A percentile compares a stretch with the other conserved stretches of the same genome.
Conservation (phyloP, 2,888 invertebrate species). For the Drosophila testacea region DNA sequence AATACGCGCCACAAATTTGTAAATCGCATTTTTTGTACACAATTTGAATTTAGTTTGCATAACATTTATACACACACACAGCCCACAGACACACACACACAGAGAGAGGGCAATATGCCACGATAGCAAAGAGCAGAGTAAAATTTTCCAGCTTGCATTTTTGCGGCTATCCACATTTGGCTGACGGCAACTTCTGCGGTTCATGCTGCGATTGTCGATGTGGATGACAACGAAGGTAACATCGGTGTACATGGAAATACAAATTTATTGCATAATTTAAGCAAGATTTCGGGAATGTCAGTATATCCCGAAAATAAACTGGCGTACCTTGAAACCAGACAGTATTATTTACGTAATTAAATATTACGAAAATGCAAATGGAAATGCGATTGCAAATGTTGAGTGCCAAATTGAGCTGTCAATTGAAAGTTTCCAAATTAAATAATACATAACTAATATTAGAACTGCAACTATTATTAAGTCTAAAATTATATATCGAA, state of each 20-base stretch:
- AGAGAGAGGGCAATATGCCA: slow-evolving; percentile 8
- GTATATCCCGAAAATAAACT: slow-evolving; percentile 12
- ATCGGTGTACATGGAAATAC: background rate
- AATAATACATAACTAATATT: background rate
- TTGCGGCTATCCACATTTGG: slow-evolving; percentile 50
- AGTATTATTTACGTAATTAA: background rate
- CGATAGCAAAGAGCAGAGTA: slow-evolving; percentile 7
- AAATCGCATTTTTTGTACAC: slow-evolving; percentile 51
- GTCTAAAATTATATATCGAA: no score
- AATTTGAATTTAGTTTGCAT: slow-evolving; percentile 66
- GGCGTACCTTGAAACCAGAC: background rate
- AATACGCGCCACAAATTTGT: slow-evolving; percentile 63
- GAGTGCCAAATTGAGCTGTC: slow-evolving; percentile 4
- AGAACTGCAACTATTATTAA: no score
- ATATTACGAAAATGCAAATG: background rate
- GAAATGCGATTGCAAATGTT: slow-evolving; percentile 6
- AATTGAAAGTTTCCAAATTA: slow-evolving; percentile 1
- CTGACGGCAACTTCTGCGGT: slow-evolving; percentile 47
- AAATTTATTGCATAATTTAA: slow-evolving; percentile 26
- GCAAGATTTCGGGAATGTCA: slow-evolving; percentile 6
- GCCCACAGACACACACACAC: slow-evolving; percentile 18
- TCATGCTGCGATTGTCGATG: slow-evolving; percentile 8
- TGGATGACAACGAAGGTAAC: slow-evolving; percentile 18
- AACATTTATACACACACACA: slow-evolving; percentile 25
- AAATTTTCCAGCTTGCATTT: slow-evolving; percentile 57